A percentile compares a stretch with the other conserved stretches of the same genome.
phyloP scores from a whole-genome alignment of 2,888 invertebrate species.

The Papilio gigon region DNA sequence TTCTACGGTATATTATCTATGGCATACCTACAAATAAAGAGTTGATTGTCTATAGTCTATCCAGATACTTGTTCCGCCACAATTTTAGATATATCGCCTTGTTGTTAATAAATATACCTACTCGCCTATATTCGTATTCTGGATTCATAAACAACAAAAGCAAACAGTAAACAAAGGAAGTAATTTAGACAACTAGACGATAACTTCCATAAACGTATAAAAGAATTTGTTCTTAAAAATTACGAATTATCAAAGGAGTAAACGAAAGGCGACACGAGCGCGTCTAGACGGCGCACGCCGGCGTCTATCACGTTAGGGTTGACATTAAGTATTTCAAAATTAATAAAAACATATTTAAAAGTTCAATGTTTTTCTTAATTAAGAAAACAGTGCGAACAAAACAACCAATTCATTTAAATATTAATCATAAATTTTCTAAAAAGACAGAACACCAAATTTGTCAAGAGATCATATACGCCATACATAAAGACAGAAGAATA shows the following conservation, averaged over 20 bases:
- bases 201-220: constrained; percentile 32
- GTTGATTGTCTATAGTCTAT: background rate
- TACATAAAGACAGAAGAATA: too few relatives aligned
- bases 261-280: constrained; percentile 33
- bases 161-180: constrained; percentile 11
- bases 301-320: constrained; percentile 28
- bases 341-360: too few relatives aligned
- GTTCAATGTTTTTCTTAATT: too few relatives aligned
- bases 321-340: background rate
- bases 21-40: background rate
- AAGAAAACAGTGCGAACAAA: too few relatives aligned
- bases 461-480: too few relatives aligned
- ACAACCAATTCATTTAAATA: too few relatives aligned
- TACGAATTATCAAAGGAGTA: constrained; percentile 33
- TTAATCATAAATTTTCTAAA: too few relatives aligned
- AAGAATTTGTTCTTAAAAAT: constrained; percentile 35
- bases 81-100: too few relatives aligned
- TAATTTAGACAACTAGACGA: constrained; percentile 28
- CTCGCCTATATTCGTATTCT: background rate
- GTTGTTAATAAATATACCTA: background rate
- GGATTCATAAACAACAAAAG: constrained; percentile 1
- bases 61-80: too few relatives aligned
- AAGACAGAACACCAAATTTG: too few relatives aligned
- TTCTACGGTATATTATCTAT: too few relatives aligned
- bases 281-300: constrained; percentile 36